These are phyloP conservation scores for Psilanteris sp. DNA, from an alignment of 1,140 invertebrate genomes.

Conservation along the genomic window DNA sequence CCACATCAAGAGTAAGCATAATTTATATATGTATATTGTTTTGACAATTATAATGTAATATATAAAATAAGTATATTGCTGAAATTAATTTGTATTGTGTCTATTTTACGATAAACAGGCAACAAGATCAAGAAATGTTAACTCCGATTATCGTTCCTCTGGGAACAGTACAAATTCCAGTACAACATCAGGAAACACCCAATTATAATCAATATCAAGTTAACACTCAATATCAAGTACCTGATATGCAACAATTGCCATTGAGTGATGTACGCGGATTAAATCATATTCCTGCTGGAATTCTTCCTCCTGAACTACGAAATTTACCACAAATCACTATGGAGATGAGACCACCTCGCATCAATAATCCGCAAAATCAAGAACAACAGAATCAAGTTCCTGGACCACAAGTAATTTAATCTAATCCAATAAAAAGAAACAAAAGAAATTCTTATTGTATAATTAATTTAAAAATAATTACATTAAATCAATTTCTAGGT, in stretches of 20 bases:
- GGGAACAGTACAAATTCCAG: slow-evolving; percentile 76
- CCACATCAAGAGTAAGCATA: slow-evolving; percentile 82
- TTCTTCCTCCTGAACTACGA: slow-evolving; percentile 68
- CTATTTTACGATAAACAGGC: no score
- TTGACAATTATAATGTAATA: no score
- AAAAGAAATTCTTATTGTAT: no score
- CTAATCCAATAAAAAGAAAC: no score
- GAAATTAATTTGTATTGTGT: no score
- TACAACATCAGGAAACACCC: slow-evolving; percentile 71
- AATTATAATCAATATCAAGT: slow-evolving; percentile 74
- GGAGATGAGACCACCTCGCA: slow-evolving; percentile 72
- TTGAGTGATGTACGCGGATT: slow-evolving; percentile 71
- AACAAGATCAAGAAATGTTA: slow-evolving; percentile 74
- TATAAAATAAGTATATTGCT: no score
- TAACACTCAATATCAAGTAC: slow-evolving; percentile 74
- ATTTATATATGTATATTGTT: no score
- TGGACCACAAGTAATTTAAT: slow-evolving; percentile 50
- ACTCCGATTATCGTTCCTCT: slow-evolving; percentile 78
- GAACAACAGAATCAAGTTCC: slow-evolving; percentile 49
- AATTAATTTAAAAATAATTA: no score
- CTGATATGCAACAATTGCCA: slow-evolving; percentile 74
- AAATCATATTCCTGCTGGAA: slow-evolving; percentile 68
- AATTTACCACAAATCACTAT: slow-evolving; percentile 72
- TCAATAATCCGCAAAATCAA: slow-evolving; percentile 64
- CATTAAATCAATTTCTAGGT: no score